A percentile compares a stretch with the other conserved stretches of the same genome.
Evolutionary conservation across 2,888 invertebrate species (phyloP).

Genomic region (Theodoxus fluviatilis): DNA sequence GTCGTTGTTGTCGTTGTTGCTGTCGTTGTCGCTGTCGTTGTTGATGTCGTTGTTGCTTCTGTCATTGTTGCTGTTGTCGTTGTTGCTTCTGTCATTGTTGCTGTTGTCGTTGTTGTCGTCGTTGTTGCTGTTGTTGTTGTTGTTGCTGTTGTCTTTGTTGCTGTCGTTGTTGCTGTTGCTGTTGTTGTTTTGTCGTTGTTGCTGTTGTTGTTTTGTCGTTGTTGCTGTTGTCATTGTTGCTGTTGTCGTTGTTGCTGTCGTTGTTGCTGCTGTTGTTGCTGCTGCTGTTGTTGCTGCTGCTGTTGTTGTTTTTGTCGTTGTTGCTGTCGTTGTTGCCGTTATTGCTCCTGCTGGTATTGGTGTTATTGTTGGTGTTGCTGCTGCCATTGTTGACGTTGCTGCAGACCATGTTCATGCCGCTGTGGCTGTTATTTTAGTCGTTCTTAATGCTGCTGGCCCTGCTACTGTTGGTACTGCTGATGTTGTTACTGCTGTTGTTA

Average conservation of each 20-base stretch:
- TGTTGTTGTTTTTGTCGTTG: background rate
- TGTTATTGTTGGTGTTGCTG: background rate
- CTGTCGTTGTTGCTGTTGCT: background rate
- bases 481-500: background rate
- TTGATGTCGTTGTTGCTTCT: background rate
- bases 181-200: background rate
- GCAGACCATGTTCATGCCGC: background rate
- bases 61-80: background rate
- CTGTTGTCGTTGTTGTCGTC: background rate
- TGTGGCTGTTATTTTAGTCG: background rate
- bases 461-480: background rate
- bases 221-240: background rate
- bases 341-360: background rate
- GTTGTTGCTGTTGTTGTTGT: background rate
- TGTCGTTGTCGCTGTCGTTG: background rate
- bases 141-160: background rate
- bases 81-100: background rate
- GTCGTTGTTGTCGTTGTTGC: background rate
- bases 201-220: background rate
- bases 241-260: background rate
- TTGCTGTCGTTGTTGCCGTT: background rate
- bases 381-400: background rate
- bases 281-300: background rate
- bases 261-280: background rate
- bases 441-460: background rate